A percentile compares a stretch with the other conserved stretches of the same genome.
Conservation (phyloP, 1,140 invertebrate species). For the Bombyx mori region DNA sequence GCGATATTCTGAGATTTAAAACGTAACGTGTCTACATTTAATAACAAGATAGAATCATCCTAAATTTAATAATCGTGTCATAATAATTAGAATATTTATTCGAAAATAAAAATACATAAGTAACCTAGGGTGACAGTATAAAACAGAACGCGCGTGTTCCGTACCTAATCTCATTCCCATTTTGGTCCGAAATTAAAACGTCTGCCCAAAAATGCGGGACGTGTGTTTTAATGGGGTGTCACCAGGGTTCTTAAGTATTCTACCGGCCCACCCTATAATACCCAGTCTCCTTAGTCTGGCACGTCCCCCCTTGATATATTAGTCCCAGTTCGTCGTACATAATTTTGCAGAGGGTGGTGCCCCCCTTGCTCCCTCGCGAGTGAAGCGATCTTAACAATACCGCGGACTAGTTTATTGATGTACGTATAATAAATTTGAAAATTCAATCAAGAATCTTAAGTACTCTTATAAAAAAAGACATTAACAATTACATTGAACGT, state of each 20-base stretch:
- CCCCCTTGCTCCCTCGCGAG: slow-evolving; percentile 35
- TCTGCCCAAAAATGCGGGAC: slow-evolving; percentile 61
- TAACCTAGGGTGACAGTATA: neutral
- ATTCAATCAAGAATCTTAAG: slow-evolving; percentile 6
- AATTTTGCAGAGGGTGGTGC: slow-evolving; percentile 64
- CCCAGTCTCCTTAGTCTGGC: slow-evolving; percentile 66
- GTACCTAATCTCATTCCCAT: slow-evolving; percentile 6
- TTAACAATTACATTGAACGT: too few relatives aligned
- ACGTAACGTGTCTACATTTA: too few relatives aligned
- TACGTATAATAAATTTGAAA: slow-evolving; percentile 34
- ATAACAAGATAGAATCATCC: too few relatives aligned
- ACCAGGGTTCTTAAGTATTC: slow-evolving; percentile 68
- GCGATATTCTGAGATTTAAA: too few relatives aligned
- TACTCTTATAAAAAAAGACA: too few relatives aligned
- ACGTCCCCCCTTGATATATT: slow-evolving; percentile 70
- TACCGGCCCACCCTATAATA: slow-evolving; percentile 63
- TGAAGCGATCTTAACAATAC: slow-evolving; percentile 56
- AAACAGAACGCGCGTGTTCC: neutral
- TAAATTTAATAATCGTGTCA: too few relatives aligned
- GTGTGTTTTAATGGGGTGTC: slow-evolving; percentile 70
- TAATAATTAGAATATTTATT: too few relatives aligned
- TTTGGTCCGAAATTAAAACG: slow-evolving; percentile 53
- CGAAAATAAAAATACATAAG: neutral
- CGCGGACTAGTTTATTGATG: slow-evolving; percentile 60
- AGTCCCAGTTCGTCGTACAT: slow-evolving; percentile 71